Evolutionary conservation across 2,888 invertebrate species (phyloP).

Genomic region (Trimorus sp.): DNA sequence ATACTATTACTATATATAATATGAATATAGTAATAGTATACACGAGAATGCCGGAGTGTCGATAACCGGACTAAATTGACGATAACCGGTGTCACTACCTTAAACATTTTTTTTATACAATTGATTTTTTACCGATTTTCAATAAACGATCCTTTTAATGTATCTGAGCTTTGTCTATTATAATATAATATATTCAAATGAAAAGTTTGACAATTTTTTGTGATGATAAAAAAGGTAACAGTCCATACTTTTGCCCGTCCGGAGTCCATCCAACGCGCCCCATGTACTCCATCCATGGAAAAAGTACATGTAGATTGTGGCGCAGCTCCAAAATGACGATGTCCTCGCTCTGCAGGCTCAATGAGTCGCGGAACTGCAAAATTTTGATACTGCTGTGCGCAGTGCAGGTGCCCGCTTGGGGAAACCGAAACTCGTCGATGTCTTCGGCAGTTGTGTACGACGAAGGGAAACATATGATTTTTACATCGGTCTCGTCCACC

Average conservation of each 20-base stretch:
- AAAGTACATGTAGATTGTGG: constrained; percentile 89
- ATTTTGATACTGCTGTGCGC: constrained; percentile 94
- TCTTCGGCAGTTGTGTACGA: constrained; percentile 90
- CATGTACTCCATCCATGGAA: constrained; percentile 97
- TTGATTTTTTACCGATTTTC: too few species aligned
- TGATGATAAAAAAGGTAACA: neutral
- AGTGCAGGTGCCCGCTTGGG: constrained; percentile 94
- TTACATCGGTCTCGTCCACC: constrained; percentile 94
- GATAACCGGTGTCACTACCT: too few species aligned
- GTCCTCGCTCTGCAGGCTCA: constrained; percentile 87
- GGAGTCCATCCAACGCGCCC: constrained; percentile 98
- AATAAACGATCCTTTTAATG: too few species aligned
- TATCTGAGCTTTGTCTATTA: too few species aligned
- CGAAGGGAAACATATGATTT: constrained; percentile 93
- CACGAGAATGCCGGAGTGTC: too few species aligned
- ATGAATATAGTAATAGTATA: too few species aligned
- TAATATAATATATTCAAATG: too few species aligned
- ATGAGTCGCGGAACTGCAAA: constrained; percentile 88
- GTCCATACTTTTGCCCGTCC: constrained; percentile 89
- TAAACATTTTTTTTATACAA: too few species aligned
- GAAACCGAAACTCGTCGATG: constrained; percentile 93
- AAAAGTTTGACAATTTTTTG: too few species aligned
- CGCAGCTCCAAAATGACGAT: constrained; percentile 89
- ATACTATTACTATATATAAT: too few species aligned
- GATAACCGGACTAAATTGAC: too few species aligned